These are phyloP conservation scores for Bradypodion pumilum DNA, from an alignment of 2,797 vertebrate genomes.

Conservation along the genomic window DNA sequence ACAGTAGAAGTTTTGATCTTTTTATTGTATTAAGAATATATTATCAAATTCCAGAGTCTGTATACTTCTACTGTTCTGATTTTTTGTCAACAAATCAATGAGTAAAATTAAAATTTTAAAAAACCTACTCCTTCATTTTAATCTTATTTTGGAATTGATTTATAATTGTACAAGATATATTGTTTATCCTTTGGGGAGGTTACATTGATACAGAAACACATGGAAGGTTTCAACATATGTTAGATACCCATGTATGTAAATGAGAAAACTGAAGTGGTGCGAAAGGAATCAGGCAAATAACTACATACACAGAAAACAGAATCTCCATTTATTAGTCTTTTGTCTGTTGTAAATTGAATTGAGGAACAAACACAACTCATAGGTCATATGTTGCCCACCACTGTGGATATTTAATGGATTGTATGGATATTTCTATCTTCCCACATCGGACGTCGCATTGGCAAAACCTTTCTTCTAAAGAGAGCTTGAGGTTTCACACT, in stretches of 20 bases:
- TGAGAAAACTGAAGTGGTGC: neutral
- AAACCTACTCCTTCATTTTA: constrained; percentile 59
- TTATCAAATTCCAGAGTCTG: constrained; percentile 58
- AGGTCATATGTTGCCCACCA: neutral
- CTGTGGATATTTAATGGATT: no score
- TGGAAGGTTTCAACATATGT: constrained; percentile 18
- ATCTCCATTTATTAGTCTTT: neutral
- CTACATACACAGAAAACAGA: neutral
- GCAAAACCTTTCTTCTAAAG: neutral
- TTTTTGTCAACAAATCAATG: constrained; percentile 65
- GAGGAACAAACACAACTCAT: neutral
- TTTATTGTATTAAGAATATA: constrained; percentile 61
- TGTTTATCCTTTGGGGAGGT: constrained; percentile 51
- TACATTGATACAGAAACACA: constrained; percentile 4
- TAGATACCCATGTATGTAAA: neutral
- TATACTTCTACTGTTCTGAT: constrained; percentile 62
- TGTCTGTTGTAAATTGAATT: no score
- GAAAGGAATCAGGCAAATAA: neutral
- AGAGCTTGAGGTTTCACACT: neutral
- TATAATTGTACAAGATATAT: neutral
- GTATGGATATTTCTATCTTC: neutral
- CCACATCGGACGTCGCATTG: neutral
- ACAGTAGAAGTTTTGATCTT: constrained; percentile 58
- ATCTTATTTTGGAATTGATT: constrained; percentile 47
- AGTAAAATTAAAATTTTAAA: constrained; percentile 65